Conservation (phyloP, 2,888 invertebrate genomes). For the Eupeodes luniger region DNA sequence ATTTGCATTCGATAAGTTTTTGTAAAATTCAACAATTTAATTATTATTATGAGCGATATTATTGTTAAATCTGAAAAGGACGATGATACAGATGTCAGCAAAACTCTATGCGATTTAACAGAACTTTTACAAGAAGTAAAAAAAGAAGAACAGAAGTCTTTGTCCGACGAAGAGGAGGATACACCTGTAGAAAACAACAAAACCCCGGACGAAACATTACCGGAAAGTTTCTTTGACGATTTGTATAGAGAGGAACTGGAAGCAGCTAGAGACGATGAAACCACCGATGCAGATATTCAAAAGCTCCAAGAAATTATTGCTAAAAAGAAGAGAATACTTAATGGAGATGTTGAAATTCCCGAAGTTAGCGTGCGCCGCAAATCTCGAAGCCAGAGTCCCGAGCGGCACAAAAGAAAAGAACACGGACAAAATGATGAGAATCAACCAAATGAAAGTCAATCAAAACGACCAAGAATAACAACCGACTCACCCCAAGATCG, state of each 20-base stretch:
- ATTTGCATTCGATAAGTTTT: no score
- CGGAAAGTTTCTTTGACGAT: conserved; percentile 32
- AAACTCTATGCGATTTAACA: conserved; percentile 7
- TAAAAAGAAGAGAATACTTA: conserved; percentile 37
- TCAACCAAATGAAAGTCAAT: background rate
- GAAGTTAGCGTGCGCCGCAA: background rate
- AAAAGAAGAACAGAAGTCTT: conserved; percentile 29
- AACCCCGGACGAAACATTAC: background rate
- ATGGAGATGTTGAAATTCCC: background rate
- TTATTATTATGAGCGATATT: conserved; percentile 34
- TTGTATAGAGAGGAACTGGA: conserved; percentile 10
- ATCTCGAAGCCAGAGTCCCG: background rate
- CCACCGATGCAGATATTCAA: conserved; percentile 30
- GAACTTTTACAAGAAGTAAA: conserved; percentile 49
- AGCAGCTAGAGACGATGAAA: background rate
- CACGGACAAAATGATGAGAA: background rate
- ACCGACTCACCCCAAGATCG: background rate
- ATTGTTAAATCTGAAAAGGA: conserved; percentile 41
- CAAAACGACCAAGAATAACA: conserved; percentile 18
- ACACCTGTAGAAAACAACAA: background rate
- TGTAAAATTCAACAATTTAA: background rate
- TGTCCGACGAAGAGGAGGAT: background rate
- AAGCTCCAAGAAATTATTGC: conserved; percentile 35
- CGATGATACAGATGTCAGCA: background rate
- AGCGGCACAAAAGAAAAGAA: background rate